Evolutionary conservation across 2,113 vertebrate species (phyloP).

Genomic region (Microtus ochrogaster): DNA sequence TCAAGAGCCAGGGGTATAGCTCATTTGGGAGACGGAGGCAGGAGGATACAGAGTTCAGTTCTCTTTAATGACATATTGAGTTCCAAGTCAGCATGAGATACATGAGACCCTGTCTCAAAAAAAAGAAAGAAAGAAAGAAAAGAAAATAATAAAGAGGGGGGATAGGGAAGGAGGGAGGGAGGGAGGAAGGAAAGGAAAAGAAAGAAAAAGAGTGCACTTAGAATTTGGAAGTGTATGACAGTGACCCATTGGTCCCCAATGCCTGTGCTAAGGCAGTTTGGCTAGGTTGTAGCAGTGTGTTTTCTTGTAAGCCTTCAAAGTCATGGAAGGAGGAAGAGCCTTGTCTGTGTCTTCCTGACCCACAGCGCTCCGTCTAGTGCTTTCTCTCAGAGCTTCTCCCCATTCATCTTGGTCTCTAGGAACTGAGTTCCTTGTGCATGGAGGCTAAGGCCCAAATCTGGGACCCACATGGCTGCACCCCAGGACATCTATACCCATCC

Average conservation of each 20-base stretch:
- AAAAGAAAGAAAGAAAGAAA: background rate
- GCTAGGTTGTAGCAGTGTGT: accelerated
- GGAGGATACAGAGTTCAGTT: background rate
- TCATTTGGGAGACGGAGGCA: background rate
- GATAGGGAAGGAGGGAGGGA: too few relatives aligned
- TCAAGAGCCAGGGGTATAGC: background rate
- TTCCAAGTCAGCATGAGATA: background rate
- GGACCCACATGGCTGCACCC: accelerated
- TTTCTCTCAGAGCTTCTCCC: background rate
- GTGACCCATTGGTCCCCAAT: accelerated
- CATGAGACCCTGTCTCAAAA: background rate
- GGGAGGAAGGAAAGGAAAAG: background rate
- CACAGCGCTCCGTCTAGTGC: accelerated
- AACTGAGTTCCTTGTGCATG: accelerated
- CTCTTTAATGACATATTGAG: background rate
- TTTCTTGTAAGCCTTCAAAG: background rate
- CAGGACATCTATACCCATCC: accelerated
- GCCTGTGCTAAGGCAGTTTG: accelerated
- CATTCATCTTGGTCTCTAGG: too few relatives aligned
- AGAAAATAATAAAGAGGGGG: too few relatives aligned
- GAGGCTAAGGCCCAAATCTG: background rate
- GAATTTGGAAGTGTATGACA: background rate
- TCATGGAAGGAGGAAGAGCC: background rate
- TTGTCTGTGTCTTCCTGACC: background rate
- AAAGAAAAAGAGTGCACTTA: background rate